A percentile compares a stretch with the other conserved stretches of the same genome.
Conservation (phyloP, 2,797 vertebrate species). For the Oreochromis grahami region DNA sequence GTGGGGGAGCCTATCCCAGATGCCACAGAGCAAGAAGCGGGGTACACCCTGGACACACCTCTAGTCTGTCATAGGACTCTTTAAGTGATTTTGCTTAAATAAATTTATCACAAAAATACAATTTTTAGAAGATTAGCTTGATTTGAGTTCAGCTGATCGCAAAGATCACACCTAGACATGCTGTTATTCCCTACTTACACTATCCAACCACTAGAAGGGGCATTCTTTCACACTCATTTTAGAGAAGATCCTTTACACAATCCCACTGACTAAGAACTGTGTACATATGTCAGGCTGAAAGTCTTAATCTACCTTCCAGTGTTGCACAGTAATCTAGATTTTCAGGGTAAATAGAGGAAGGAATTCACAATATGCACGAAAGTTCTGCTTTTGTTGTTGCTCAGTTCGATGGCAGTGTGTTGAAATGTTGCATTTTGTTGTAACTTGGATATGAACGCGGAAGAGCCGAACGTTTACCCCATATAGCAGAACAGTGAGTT, state of each 20-base stretch:
- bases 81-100: background rate
- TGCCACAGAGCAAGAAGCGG: background rate
- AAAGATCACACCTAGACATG: background rate
- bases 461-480: background rate
- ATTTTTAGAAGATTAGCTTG: background rate
- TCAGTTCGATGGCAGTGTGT: background rate
- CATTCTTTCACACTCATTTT: background rate
- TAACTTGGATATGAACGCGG: background rate
- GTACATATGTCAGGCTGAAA: background rate
- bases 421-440: slow-evolving; percentile 5
- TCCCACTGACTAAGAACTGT: background rate
- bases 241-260: background rate
- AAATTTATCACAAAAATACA: background rate
- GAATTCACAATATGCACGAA: background rate
- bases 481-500: background rate
- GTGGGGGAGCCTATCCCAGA: background rate
- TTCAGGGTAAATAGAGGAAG: background rate
- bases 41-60: background rate
- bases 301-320: background rate
- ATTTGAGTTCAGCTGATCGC: background rate
- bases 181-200: background rate
- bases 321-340: background rate
- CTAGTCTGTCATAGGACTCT: background rate
- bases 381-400: background rate
- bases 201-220: background rate